Percentiles rank a stretch among this genome's conserved stretches.
phyloP scores from a whole-genome alignment of 2,113 vertebrate genomes.

The Oncorhynchus mykiss region DNA sequence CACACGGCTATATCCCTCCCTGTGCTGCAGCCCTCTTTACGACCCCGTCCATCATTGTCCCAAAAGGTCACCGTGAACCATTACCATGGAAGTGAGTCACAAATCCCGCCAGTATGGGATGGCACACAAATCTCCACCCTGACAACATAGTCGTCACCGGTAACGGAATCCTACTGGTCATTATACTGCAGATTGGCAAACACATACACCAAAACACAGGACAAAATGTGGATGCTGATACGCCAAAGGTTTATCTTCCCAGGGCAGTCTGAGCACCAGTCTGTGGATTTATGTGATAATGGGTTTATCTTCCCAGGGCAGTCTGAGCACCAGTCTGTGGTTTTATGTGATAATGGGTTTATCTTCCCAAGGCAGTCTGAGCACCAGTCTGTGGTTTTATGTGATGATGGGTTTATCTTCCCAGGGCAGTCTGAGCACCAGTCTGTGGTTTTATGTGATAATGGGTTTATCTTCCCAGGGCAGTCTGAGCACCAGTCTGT shows the following conservation, averaged over 20 bases:
- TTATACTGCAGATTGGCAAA: slow-evolving; percentile 30
- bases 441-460: too few relatives aligned
- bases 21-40: slow-evolving; percentile 32
- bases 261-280: slow-evolving; percentile 26
- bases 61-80: slow-evolving; percentile 48
- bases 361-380: too few relatives aligned
- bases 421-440: too few relatives aligned
- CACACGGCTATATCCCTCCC: slow-evolving; percentile 35
- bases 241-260: slow-evolving; percentile 30
- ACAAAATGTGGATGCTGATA: background rate
- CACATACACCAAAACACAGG: background rate
- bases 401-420: too few relatives aligned
- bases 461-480: too few relatives aligned
- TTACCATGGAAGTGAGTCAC: slow-evolving; percentile 45
- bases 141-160: slow-evolving; percentile 42
- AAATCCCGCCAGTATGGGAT: slow-evolving; percentile 31
- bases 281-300: slow-evolving; percentile 25
- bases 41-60: slow-evolving; percentile 41
- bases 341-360: slow-evolving; percentile 24
- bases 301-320: background rate
- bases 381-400: too few relatives aligned
- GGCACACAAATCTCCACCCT: slow-evolving; percentile 34
- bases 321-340: slow-evolving; percentile 23
- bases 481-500: too few relatives aligned
- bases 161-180: slow-evolving; percentile 49